Percentiles rank a stretch among this genome's conserved stretches.
Conservation (phyloP, 2,113 vertebrate genomes). For the Tauraco erythrolophus region DNA sequence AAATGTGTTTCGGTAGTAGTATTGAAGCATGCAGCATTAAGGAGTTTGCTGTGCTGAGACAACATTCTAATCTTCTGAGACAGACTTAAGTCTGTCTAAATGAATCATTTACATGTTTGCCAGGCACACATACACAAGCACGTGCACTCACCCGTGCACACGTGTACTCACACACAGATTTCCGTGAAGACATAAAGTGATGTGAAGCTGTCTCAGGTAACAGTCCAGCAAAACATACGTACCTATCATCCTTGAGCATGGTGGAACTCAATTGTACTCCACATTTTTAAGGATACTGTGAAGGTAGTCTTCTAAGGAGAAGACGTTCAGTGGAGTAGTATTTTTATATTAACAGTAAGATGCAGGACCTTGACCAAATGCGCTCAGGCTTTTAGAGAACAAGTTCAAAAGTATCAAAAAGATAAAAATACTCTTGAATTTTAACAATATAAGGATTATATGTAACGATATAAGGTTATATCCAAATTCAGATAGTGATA, state of each 20-base stretch:
- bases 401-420: neutral
- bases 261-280: neutral
- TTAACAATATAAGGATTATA: too few relatives aligned
- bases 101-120: neutral
- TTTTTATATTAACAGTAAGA: neutral
- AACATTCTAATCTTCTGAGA: neutral
- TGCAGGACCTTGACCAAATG: neutral
- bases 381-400: neutral
- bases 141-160: rapidly evolving
- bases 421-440: too few relatives aligned
- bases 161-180: neutral
- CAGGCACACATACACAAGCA: neutral
- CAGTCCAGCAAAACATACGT: neutral
- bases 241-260: neutral
- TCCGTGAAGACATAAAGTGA: neutral
- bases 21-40: neutral
- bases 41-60: neutral
- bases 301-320: neutral
- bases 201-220: neutral
- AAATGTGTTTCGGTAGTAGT: neutral
- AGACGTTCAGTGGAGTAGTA: neutral
- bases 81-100: neutral
- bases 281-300: neutral
- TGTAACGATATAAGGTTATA: too few relatives aligned
- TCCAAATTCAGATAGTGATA: neutral